Percentiles rank a stretch among this genome's conserved stretches.
Conservation (phyloP, 2,113 vertebrate genomes). For the Irena cyanogastra region DNA sequence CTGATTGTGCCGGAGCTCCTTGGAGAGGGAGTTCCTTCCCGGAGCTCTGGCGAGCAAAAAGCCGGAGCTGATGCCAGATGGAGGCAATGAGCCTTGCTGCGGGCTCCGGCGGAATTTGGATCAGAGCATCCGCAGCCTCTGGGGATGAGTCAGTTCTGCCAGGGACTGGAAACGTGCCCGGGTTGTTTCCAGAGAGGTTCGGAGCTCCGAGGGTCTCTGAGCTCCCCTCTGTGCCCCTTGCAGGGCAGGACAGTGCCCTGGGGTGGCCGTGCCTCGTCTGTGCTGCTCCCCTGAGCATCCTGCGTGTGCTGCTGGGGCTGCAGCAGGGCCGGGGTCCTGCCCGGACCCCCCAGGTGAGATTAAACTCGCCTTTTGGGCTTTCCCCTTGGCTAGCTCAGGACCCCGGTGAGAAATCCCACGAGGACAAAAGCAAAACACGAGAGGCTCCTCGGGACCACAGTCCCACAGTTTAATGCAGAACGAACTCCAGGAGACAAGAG, state of each 20-base stretch:
- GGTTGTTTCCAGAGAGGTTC: neutral
- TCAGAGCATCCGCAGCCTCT: conserved; percentile 23
- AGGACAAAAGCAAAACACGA: no score
- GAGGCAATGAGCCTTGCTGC: conserved; percentile 42
- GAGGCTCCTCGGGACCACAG: no score
- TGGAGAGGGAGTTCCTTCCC: neutral
- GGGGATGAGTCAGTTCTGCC: neutral
- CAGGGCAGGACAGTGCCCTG: neutral
- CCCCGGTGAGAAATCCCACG: no score
- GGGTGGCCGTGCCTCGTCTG: rapidly evolving
- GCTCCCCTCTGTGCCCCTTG: neutral
- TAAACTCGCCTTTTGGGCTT: no score
- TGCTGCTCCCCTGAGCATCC: neutral
- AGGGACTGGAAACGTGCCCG: neutral
- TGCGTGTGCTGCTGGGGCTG: rapidly evolving
- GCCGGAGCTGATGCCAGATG: conserved; percentile 25
- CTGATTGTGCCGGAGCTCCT: neutral
- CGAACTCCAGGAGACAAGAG: no score
- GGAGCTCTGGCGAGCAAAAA: neutral
- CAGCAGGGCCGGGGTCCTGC: neutral
- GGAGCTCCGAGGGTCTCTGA: neutral
- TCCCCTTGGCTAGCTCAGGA: no score
- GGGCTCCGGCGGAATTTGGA: conserved; percentile 25
- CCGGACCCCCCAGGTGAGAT: neutral
- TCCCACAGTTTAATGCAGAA: no score